These are phyloP conservation scores for Pegoplata infirma DNA, from an alignment of 2,888 invertebrate genomes.

Conservation along the genomic window DNA sequence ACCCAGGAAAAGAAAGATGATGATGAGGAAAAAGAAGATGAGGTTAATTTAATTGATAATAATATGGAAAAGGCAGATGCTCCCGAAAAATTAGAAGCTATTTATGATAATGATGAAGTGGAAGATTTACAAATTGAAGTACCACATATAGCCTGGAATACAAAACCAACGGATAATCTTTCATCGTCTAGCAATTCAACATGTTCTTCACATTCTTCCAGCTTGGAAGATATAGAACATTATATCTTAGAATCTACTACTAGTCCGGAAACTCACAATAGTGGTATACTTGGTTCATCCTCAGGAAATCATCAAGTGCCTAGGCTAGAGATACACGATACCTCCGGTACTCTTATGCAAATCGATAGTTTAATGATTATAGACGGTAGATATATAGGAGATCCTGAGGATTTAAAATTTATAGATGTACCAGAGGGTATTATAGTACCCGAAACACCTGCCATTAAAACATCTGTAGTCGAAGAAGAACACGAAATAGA, in stretches of 20 bases:
- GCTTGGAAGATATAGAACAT: constrained; percentile 78
- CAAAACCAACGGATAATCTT: constrained; percentile 80
- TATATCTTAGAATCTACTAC: constrained; percentile 78
- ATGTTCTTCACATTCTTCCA: constrained; percentile 78
- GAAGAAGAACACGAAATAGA: constrained; percentile 66
- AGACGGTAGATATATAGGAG: constrained; percentile 77
- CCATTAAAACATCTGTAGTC: constrained; percentile 66
- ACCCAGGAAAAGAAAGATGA: constrained; percentile 66
- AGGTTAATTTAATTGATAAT: constrained; percentile 66
- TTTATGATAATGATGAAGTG: constrained; percentile 70
- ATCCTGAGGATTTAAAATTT: constrained; percentile 77
- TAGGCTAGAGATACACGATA: constrained; percentile 86
- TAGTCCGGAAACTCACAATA: constrained; percentile 77
- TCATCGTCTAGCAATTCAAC: constrained; percentile 70
- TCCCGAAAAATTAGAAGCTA: constrained; percentile 70
- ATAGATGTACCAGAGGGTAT: constrained; percentile 77
- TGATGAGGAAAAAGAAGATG: constrained; percentile 70
- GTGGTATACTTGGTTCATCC: constrained; percentile 18
- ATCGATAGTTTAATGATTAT: constrained; percentile 81
- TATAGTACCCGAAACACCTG: constrained; percentile 69
- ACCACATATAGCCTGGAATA: constrained; percentile 79
- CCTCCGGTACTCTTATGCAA: constrained; percentile 83
- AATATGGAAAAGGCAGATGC: constrained; percentile 75
- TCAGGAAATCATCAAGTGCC: constrained; percentile 79
- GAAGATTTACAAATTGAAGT: constrained; percentile 81